These are phyloP conservation scores for Artemisiospiza belli DNA, from an alignment of 2,113 vertebrate genomes.

Conservation along the genomic window DNA sequence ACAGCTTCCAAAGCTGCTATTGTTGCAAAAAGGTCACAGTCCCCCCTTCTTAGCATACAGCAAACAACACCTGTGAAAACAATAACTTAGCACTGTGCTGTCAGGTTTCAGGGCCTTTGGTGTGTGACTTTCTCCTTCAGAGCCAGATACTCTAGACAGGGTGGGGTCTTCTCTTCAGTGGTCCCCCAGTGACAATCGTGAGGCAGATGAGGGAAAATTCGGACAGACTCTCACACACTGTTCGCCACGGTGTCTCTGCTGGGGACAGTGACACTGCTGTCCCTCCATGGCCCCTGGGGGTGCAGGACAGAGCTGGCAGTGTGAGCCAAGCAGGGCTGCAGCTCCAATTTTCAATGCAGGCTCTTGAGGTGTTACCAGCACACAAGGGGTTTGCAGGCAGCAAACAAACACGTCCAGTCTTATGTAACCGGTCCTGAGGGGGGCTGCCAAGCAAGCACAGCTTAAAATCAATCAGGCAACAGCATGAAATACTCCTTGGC, in stretches of 20 bases:
- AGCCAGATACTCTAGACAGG: no score
- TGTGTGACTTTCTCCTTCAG: no score
- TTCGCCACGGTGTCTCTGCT: accelerated
- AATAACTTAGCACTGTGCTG: no score
- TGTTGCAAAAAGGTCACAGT: no score
- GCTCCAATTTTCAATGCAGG: neutral
- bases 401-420: neutral
- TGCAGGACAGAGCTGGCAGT: neutral
- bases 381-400: neutral
- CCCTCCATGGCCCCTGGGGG: neutral
- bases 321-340: neutral
- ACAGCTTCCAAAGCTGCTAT: no score
- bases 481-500: neutral
- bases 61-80: no score
- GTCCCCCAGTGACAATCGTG: no score
- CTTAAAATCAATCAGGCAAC: slow-evolving; percentile 3
- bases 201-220: no score
- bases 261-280: accelerated
- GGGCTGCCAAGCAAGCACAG: neutral
- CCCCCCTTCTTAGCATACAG: no score
- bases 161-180: no score
- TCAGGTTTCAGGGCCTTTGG: no score
- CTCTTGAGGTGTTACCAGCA: neutral
- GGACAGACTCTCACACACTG: no score
- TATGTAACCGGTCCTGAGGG: neutral